Evolutionary conservation across 2,888 invertebrate genomes (phyloP).

Genomic region (Pimpla rufipes): DNA sequence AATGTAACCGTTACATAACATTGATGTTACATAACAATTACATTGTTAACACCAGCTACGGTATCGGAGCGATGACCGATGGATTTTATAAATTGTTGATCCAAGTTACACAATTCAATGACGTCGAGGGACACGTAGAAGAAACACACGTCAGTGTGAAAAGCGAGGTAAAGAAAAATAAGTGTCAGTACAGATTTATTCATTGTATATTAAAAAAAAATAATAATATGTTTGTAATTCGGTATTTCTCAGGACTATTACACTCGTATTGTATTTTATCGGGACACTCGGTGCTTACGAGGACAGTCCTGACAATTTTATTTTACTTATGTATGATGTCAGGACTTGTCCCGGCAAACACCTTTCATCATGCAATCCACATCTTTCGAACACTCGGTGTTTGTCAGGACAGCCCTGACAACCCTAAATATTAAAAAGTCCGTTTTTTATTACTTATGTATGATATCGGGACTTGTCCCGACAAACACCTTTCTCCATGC

Average conservation of each 20-base stretch:
- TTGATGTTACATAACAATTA: no score
- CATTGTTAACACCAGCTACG: no score
- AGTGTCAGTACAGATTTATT: no score
- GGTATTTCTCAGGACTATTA: neutral
- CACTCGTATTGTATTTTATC: slow-evolving; percentile 11
- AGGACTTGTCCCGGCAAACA: slow-evolving; percentile 8
- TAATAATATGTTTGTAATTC: slow-evolving; percentile 13
- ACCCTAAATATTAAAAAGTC: neutral
- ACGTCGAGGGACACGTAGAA: no score
- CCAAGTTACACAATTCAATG: no score
- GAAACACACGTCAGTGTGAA: no score
- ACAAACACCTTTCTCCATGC: slow-evolving; percentile 4
- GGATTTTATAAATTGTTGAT: no score
- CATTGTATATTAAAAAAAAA: no score
- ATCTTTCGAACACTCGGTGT: neutral
- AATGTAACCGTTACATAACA: no score
- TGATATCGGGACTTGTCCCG: neutral
- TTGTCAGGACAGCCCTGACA: neutral
- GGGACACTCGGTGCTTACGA: slow-evolving; percentile 18
- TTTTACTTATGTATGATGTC: slow-evolving; percentile 3
- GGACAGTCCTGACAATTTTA: slow-evolving; percentile 33
- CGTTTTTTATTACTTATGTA: neutral
- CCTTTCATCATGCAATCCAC: neutral
- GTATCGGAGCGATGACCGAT: no score
- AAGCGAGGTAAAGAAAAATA: no score